These are phyloP conservation scores for Aythya baeri DNA, from an alignment of 2,113 vertebrate genomes.

Conservation along the genomic window DNA sequence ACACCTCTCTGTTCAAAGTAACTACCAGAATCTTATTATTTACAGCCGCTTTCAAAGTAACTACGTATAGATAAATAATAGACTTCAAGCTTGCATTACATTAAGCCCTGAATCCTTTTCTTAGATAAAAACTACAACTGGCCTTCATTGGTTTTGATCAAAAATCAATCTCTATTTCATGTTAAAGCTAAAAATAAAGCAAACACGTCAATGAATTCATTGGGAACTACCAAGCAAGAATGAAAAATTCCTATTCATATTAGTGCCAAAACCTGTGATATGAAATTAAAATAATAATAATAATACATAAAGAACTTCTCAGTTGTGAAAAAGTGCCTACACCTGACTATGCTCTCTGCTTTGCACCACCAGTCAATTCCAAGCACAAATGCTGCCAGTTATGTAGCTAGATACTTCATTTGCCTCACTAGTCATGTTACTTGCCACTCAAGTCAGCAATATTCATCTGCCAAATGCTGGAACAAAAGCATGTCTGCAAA, in stretches of 20 bases:
- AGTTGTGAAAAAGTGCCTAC: neutral
- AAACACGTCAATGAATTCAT: neutral
- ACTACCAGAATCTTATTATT: neutral
- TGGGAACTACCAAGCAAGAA: neutral
- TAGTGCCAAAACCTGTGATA: neutral
- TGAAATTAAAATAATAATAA: neutral
- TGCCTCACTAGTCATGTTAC: neutral
- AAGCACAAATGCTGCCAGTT: neutral
- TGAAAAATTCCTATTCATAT: neutral
- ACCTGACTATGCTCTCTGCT: neutral
- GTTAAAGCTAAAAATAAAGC: neutral
- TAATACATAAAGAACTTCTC: neutral
- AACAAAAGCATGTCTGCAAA: neutral
- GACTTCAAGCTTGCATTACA: neutral
- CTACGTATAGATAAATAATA: neutral
- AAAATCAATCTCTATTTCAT: neutral
- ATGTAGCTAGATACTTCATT: neutral
- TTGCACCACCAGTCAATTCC: neutral
- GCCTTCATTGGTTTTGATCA: neutral
- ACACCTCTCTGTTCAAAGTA: neutral
- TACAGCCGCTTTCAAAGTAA: neutral
- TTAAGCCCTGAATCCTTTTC: neutral
- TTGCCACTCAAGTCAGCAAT: neutral
- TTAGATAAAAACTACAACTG: neutral
- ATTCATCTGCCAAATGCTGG: neutral